phyloP scores from a whole-genome alignment of 2,797 vertebrate genomes.

The Acanthis flammea region DNA sequence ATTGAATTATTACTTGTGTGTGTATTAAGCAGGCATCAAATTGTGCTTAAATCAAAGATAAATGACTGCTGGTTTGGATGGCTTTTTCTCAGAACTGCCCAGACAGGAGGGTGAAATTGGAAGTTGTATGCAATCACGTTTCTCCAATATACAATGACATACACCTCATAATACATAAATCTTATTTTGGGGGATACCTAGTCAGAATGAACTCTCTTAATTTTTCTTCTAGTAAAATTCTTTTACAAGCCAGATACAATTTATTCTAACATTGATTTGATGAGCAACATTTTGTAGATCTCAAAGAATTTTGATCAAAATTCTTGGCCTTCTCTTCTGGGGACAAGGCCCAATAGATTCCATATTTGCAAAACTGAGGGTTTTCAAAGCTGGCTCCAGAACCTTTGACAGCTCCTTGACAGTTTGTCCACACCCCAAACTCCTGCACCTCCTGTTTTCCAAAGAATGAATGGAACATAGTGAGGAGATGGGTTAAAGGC shows the following conservation, averaged over 20 bases:
- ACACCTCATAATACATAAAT: not conserved
- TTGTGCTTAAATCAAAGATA: slow-evolving; percentile 40
- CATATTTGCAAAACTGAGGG: not conserved
- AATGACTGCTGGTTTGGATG: not conserved
- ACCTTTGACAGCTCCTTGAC: not conserved
- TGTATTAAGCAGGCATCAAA: slow-evolving; percentile 40
- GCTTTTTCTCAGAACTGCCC: slow-evolving; percentile 16
- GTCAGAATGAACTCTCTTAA: not conserved
- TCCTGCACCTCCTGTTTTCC: not conserved
- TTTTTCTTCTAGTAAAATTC: not conserved
- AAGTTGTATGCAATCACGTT: not conserved
- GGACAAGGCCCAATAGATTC: not conserved
- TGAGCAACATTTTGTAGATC: not conserved
- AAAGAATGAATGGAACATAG: not conserved
- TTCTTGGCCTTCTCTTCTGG: not conserved
- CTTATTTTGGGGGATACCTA: not conserved
- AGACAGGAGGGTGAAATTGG: not conserved
- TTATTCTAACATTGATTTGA: not conserved
- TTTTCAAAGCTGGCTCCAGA: not conserved
- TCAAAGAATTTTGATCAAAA: not conserved
- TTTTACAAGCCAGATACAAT: not conserved
- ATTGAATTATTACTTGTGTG: slow-evolving; percentile 24
- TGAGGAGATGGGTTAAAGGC: not conserved
- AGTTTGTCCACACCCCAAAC: not conserved
- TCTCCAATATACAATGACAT: not conserved